Percentiles rank a stretch among this genome's conserved stretches.
phyloP scores from a whole-genome alignment of 2,113 vertebrate genomes.

The Pampusana beccarii region DNA sequence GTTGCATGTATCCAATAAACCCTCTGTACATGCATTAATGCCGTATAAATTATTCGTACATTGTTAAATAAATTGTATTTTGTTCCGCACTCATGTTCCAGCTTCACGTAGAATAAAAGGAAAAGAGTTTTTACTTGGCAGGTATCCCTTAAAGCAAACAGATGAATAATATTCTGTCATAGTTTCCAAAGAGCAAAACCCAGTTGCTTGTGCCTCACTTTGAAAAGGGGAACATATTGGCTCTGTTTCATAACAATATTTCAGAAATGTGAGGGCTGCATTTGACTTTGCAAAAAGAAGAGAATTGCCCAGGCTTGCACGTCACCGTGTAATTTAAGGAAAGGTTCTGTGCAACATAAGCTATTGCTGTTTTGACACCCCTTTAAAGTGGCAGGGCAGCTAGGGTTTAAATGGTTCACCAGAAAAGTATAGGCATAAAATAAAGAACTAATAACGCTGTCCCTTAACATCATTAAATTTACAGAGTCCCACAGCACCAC shows the following conservation, averaged over 20 bases:
- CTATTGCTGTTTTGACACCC: constrained; percentile 5
- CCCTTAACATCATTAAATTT: background rate
- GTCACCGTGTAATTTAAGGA: constrained; percentile 6
- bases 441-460: background rate
- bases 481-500: background rate
- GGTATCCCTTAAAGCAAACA: constrained; percentile 71
- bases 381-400: background rate
- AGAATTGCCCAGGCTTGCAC: constrained; percentile 8
- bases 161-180: constrained; percentile 64
- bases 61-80: background rate
- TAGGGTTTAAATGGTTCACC: background rate
- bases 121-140: constrained; percentile 50
- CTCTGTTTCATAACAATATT: constrained; percentile 16
- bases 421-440: background rate
- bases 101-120: background rate
- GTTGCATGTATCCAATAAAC: background rate
- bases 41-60: background rate
- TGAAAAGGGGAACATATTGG: constrained; percentile 46
- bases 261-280: constrained; percentile 31
- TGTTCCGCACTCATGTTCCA: background rate
- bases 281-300: constrained; percentile 15
- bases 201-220: constrained; percentile 5
- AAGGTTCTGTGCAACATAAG: constrained; percentile 28
- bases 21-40: background rate
- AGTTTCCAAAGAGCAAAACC: constrained; percentile 63